Conservation (phyloP, 2,888 invertebrate genomes). For the Ypsolopha scabrella region DNA sequence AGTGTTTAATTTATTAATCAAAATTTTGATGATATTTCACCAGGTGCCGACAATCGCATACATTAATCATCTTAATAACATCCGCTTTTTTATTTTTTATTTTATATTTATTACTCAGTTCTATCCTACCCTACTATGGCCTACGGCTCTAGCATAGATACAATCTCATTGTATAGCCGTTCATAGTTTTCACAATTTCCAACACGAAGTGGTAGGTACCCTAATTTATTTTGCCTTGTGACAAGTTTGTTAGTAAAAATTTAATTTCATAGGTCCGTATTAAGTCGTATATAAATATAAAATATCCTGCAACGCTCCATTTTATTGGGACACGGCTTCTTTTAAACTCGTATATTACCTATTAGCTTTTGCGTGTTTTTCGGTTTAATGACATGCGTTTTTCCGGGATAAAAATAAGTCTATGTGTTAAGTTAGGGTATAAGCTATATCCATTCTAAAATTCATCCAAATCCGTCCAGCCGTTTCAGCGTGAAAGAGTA, state of each 20-base stretch:
- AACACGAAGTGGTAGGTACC: not conserved
- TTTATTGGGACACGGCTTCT: no score
- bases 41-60: not conserved
- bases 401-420: no score
- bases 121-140: not conserved
- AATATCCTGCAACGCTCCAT: no score
- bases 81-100: not conserved
- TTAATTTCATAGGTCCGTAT: not conserved
- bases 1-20: no score
- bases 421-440: no score
- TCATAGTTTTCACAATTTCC: conserved; percentile 1
- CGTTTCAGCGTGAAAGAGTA: no score
- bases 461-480: no score
- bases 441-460: no score
- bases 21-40: no score
- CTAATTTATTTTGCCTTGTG: not conserved
- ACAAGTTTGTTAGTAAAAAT: not conserved
- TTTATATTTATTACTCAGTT: not conserved
- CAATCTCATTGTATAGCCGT: not conserved
- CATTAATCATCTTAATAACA: not conserved
- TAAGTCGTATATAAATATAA: not conserved
- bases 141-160: not conserved
- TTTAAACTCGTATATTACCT: no score
- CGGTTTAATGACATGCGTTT: no score
- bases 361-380: no score